Conservation (phyloP, 2,888 invertebrate genomes). For the Drosophila mercatorum region DNA sequence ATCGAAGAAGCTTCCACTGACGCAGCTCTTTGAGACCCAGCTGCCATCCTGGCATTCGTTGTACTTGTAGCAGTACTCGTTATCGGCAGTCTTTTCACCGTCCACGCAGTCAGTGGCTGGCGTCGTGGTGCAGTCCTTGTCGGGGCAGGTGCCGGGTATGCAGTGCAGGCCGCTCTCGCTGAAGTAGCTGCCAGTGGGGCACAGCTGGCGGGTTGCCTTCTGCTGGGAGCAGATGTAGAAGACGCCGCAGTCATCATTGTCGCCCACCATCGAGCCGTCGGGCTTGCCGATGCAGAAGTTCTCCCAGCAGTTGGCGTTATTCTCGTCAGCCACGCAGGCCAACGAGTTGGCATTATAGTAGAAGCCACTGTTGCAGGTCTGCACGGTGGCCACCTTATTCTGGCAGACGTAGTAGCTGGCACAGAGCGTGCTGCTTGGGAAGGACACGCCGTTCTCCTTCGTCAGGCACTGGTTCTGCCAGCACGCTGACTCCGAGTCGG, state of each 20-base stretch:
- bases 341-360: constrained; percentile 50
- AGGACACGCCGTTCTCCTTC: constrained; percentile 32
- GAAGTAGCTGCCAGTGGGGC: constrained; percentile 57
- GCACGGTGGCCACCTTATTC: constrained; percentile 28
- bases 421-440: constrained; percentile 54
- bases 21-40: constrained; percentile 46
- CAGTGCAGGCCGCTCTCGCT: constrained; percentile 30
- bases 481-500: constrained; percentile 61
- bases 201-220: constrained; percentile 32
- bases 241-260: constrained; percentile 36
- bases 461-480: constrained; percentile 74
- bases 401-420: constrained; percentile 64
- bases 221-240: constrained; percentile 60
- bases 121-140: constrained; percentile 5
- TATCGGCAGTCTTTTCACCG: background rate
- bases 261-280: constrained; percentile 44
- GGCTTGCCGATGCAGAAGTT: constrained; percentile 56
- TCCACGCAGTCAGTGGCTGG: background rate
- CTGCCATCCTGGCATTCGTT: constrained; percentile 39
- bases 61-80: constrained; percentile 45
- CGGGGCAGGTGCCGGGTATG: constrained; percentile 62
- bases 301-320: constrained; percentile 58
- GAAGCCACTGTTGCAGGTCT: constrained; percentile 59
- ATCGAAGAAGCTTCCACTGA: constrained; percentile 48
- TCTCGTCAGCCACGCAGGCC: constrained; percentile 51